Evolutionary conservation across 2,888 invertebrate genomes (phyloP), one percentile per base, ranked within the genome.

Genomic region (Diarsia dahlii): DNA sequence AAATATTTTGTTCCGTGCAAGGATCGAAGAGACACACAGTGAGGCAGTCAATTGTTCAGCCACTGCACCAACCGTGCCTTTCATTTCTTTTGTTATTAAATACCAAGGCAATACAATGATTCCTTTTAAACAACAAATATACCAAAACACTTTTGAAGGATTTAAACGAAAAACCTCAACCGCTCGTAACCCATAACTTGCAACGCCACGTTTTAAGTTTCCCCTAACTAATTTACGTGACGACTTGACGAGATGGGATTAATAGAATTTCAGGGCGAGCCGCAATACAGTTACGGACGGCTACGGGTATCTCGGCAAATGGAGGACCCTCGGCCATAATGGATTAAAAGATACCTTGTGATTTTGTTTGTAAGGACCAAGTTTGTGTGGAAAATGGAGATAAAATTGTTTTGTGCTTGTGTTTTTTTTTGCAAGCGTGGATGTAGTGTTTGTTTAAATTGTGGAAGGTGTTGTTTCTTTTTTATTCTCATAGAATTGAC

Each of bases 191-290:
- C 78, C 50, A 28, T 78, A 76, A 74, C 39, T 78, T 71, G 23
- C 64, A 69, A 67, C 82, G 52, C 73, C 74, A 78, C 89, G 89
- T 90, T 92, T 90, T 89, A 90, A 92, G 92, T 91, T 85, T 89
- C 86, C 88, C 86, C 89, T 86, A 91, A 93, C 93, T 93, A 94
- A 94, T 94, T 94, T 93, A 92, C 90, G 91, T 90, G 92, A 91
- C 90, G 92, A 90, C 89, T 92, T 91, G 91, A 91, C 90, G 93
- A 90, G 92, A 90, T 89, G 84, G 90, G 90, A 93, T 93, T 94
- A 95, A 95, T 95, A 93, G 93, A 94, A 94, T 93, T 84, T 83
- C 74, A 82, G 80, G 87, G 84, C 86, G 85, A 79, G 71, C 91
- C 91, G 86, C 90, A 88, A 84, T 82, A 74, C 77, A 80, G 85